Base-by-base conservation (phyloP, 2,888 invertebrate genomes). In the Cheilosia soror region DNA sequence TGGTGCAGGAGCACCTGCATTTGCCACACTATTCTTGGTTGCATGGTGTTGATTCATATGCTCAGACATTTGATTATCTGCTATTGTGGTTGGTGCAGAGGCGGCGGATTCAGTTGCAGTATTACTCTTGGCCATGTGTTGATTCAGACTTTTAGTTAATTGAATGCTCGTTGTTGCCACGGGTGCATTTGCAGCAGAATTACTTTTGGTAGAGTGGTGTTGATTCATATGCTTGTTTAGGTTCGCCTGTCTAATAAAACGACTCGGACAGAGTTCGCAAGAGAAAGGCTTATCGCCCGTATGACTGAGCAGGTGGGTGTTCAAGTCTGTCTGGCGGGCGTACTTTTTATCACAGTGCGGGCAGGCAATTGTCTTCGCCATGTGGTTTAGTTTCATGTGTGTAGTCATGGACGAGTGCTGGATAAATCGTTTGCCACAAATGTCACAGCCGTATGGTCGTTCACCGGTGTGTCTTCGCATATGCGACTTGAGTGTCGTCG, bases 281-380 rank as follows among this genome's bases (percentile, higher is more conserved):
- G 88, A 87, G 62, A 90, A 91, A 9, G 90, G 90, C 55, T 90
- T 91, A 69, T 90, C 89, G 5, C 90, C 90, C 13, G 89, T 90
- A 58, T 90, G 90, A 63, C 90, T 90, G 4, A 90, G 87, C 51
- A 89, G 80, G 78, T 91, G 91, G 0, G 89, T 88, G 69, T 89
- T 90, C 68, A 90, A 81, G 71, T 90, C 89, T 0, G 89, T 90
- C 78, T 89, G 89, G 20, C 91, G 89, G 37, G 90, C 89, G 72
- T 90, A 91, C 82, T 89, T 90, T 60, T 90, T 90, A 87, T 90
- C 89, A 87, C 91, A 91, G 82, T 90, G 88, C 4, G 89, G 89
- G 55, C 91, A 91, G 66, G 88, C 83, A 53, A 91, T 89, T 7
- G 89, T 90, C 84, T 90, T 90, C 27, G 89, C 90, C 87, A 89